Evolutionary conservation across 2,797 vertebrate genomes (phyloP).

Genomic region (Sebastes kiyomatsui): DNA sequence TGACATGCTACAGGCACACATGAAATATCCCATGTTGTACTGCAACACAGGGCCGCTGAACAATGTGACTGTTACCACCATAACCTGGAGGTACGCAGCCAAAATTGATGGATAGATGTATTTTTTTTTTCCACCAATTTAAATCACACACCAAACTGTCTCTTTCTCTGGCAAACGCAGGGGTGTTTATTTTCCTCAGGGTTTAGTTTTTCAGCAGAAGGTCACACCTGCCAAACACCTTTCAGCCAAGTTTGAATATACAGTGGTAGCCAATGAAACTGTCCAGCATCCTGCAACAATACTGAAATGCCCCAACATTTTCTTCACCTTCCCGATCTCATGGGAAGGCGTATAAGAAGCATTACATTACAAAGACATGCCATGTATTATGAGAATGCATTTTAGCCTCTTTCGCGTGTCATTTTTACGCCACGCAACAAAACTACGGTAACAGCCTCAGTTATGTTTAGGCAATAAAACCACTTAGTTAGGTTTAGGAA

Average conservation of each 20-base stretch:
- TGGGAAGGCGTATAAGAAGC: background rate
- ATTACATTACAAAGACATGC: background rate
- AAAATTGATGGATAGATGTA: background rate
- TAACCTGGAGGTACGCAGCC: background rate
- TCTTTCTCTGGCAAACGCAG: background rate
- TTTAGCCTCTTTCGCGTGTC: background rate
- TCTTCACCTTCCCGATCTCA: background rate
- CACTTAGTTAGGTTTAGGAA: background rate
- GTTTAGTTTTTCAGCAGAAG: conserved; percentile 40
- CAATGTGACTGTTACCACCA: background rate
- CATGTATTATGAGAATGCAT: background rate
- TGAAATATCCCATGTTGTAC: background rate
- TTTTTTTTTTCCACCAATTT: background rate
- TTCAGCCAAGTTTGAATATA: background rate
- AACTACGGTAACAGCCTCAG: background rate
- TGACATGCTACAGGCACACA: background rate
- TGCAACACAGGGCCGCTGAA: background rate
- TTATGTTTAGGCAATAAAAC: background rate
- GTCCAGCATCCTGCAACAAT: background rate
- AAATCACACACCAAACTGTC: conserved; percentile 13
- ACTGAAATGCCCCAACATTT: background rate
- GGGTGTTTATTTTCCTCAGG: conserved; percentile 19
- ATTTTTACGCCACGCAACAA: background rate
- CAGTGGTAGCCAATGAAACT: background rate
- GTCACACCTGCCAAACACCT: conserved; percentile 45